phyloP scores from a whole-genome alignment of 2,113 vertebrate genomes.

The Indri indri region DNA sequence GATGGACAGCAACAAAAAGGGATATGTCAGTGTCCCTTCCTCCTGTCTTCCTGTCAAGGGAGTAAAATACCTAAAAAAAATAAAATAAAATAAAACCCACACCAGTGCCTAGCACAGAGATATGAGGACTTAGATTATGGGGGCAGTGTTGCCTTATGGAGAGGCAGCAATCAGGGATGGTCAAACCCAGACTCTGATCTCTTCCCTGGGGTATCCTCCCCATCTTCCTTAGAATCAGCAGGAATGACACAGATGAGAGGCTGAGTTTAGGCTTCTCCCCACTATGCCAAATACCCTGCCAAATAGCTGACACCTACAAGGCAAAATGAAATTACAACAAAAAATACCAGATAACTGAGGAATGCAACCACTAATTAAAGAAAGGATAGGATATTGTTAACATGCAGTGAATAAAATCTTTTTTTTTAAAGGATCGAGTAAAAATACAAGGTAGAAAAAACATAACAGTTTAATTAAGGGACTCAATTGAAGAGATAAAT shows the following conservation, averaged over 20 bases:
- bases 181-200: background rate
- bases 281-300: background rate
- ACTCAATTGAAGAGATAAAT: background rate
- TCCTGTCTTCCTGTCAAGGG: background rate
- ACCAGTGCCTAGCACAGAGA: background rate
- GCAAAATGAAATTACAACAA: background rate
- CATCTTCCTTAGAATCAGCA: background rate
- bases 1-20: background rate
- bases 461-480: background rate
- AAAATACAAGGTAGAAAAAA: constrained; percentile 7
- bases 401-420: background rate
- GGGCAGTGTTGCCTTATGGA: background rate
- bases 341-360: background rate
- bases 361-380: background rate
- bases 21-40: background rate
- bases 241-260: background rate
- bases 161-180: background rate
- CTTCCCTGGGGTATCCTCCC: background rate
- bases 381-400: background rate
- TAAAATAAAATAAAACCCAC: background rate
- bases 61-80: background rate
- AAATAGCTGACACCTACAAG: background rate
- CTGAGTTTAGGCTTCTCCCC: background rate
- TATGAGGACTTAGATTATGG: background rate
- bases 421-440: background rate